Percentiles rank a stretch among this genome's conserved stretches.
Conservation (phyloP, 2,113 vertebrate species). For the Amazona guildingii region DNA sequence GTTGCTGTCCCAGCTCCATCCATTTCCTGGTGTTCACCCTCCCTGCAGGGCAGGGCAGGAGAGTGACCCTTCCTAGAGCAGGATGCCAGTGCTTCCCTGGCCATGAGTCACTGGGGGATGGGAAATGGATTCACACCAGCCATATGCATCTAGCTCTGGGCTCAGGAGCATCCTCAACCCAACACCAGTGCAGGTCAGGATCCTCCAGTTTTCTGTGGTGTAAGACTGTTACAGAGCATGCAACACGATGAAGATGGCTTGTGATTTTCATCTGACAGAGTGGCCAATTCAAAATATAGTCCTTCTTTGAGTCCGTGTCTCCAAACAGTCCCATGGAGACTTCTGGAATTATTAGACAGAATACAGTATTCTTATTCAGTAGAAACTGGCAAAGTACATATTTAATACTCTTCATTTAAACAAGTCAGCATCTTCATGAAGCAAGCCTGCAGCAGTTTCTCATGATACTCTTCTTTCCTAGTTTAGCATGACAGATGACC, state of each 20-base stretch:
- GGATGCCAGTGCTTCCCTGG: constrained; percentile 17
- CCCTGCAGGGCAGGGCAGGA: constrained; percentile 4
- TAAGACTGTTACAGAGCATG: not conserved
- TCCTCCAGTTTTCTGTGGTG: not conserved
- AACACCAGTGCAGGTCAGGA: not conserved
- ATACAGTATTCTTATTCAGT: not conserved
- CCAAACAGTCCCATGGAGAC: not conserved
- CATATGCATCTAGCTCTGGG: not conserved
- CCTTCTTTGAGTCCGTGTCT: not conserved
- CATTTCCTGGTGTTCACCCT: not conserved
- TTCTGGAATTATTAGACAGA: not conserved
- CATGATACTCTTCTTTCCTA: not conserved
- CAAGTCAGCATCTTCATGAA: not conserved
- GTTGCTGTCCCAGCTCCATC: not conserved
- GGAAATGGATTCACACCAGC: not conserved
- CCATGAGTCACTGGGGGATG: not conserved
- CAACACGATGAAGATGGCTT: not conserved
- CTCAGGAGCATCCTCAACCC: not conserved
- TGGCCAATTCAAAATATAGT: not conserved
- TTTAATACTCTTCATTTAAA: not conserved
- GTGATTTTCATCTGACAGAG: not conserved
- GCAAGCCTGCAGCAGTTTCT: not conserved
- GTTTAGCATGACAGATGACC: not conserved
- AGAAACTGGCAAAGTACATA: not conserved
- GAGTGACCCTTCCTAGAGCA: constrained; percentile 10